Percentiles rank a stretch among this genome's conserved stretches.
Evolutionary conservation across 2,113 vertebrate genomes (phyloP).

Genomic region (Thermophis baileyi): DNA sequence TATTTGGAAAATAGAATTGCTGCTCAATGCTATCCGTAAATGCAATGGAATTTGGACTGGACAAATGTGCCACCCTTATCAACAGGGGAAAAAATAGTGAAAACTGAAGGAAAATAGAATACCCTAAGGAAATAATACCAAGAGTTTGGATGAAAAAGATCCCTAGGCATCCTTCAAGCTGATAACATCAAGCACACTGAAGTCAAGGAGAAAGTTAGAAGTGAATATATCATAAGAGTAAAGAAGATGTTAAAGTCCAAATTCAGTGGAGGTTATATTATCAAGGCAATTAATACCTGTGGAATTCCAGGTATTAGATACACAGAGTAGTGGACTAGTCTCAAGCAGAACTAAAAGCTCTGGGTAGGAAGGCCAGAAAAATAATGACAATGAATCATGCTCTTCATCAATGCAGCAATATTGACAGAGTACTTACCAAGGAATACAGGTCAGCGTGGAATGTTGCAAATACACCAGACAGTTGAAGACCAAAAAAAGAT

Average conservation of each 20-base stretch:
- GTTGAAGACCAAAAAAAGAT: background rate
- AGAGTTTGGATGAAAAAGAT: too few relatives aligned
- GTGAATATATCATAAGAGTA: too few relatives aligned
- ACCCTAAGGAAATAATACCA: too few relatives aligned
- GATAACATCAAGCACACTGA: too few relatives aligned
- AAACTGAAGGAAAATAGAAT: too few relatives aligned
- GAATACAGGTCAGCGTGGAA: background rate
- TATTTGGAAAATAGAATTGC: background rate
- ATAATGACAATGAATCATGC: background rate
- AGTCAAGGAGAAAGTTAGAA: too few relatives aligned
- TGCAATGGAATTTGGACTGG: too few relatives aligned
- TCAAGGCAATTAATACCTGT: background rate
- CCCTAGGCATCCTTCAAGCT: too few relatives aligned
- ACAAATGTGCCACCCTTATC: too few relatives aligned
- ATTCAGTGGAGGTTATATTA: background rate
- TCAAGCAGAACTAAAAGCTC: background rate
- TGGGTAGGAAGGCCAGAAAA: background rate
- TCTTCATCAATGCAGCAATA: background rate
- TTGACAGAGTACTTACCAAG: background rate
- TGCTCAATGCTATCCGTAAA: too few relatives aligned
- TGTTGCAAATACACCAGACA: background rate
- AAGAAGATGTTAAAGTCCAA: too few relatives aligned
- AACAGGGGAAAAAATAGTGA: too few relatives aligned
- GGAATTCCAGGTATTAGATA: background rate
- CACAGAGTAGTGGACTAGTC: background rate